Percentiles rank a stretch among this genome's conserved stretches.
Evolutionary conservation across 2,797 vertebrate genomes (phyloP).

Genomic region (Halcyon badia): DNA sequence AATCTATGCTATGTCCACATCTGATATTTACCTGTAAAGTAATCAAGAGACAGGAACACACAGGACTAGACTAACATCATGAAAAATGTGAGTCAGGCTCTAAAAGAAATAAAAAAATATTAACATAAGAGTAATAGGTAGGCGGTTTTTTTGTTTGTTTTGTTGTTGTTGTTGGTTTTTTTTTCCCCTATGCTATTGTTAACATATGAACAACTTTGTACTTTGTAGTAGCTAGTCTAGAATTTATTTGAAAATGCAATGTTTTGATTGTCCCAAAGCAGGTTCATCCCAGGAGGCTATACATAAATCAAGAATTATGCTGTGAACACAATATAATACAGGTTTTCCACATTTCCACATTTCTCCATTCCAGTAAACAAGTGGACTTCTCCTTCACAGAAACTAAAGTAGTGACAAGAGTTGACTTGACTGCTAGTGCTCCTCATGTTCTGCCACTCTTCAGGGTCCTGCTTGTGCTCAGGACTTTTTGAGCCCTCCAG

Average conservation of each 20-base stretch:
- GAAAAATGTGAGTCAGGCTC: neutral
- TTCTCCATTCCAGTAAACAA: neutral
- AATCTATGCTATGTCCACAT: neutral
- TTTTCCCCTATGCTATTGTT: neutral
- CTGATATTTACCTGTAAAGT: neutral
- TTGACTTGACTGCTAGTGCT: neutral
- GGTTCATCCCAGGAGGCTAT: neutral
- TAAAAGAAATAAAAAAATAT: neutral
- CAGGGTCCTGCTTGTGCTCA: neutral
- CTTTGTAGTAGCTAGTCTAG: neutral
- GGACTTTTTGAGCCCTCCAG: fast-evolving
- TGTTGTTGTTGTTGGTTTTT: neutral
- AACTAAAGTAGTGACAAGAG: neutral
- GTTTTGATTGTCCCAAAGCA: neutral
- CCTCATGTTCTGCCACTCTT: neutral
- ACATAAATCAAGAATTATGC: neutral
- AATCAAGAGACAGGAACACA: neutral
- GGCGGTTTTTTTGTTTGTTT: neutral
- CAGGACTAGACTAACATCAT: neutral
- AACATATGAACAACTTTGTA: neutral
- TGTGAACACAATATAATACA: neutral
- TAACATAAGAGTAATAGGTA: neutral
- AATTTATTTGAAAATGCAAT: neutral
- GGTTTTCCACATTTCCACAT: neutral
- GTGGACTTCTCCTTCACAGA: neutral